Conservation (phyloP, 2,888 invertebrate genomes). For the Pardosa pseudoannulata region DNA sequence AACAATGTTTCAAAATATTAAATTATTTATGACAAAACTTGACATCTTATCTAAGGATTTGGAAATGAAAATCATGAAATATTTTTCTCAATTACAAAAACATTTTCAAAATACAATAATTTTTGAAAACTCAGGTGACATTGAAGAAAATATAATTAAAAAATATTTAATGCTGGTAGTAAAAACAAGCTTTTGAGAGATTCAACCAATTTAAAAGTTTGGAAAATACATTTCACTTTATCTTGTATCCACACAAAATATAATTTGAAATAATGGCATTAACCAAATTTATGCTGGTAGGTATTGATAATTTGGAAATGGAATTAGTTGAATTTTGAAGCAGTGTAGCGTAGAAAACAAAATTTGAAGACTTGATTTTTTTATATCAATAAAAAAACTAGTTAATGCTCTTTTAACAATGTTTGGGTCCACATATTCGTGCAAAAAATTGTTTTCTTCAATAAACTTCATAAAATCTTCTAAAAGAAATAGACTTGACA, state of each 20-base stretch:
- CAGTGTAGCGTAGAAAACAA: not conserved
- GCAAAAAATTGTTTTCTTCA: no score
- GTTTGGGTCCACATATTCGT: no score
- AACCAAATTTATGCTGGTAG: not conserved
- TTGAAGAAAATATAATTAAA: constrained; percentile 11
- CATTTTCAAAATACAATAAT: constrained; percentile 4
- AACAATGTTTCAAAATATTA: not conserved
- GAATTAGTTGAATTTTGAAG: not conserved
- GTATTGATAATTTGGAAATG: not conserved
- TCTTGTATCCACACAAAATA: constrained; percentile 3
- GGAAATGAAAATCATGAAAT: not conserved
- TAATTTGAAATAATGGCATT: not conserved
- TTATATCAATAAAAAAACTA: no score
- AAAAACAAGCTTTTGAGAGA: constrained; percentile 5
- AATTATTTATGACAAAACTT: not conserved
- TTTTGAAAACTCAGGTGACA: not conserved
- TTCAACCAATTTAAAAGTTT: not conserved
- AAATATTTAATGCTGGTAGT: not conserved
- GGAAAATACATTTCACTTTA: constrained; percentile 3
- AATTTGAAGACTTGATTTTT: constrained; percentile 10
- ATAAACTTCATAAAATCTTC: no score
- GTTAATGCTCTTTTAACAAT: no score
- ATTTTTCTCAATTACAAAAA: not conserved
- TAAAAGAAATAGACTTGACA: no score
- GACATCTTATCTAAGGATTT: not conserved